phyloP scores from a whole-genome alignment of 1,140 invertebrate genomes.

The Sarcophaga bullata region DNA sequence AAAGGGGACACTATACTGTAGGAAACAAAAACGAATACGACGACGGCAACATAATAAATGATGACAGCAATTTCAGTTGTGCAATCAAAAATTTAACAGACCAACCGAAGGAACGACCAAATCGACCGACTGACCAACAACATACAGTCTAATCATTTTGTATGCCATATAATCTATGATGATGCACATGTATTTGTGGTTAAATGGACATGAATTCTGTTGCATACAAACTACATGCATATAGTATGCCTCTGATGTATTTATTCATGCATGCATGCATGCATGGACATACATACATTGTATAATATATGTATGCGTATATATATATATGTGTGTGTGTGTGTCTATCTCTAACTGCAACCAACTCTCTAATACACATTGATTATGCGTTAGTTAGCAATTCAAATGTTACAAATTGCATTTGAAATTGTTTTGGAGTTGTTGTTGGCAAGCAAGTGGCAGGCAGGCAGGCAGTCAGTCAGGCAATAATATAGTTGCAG shows the following conservation, averaged over 20 bases:
- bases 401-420: constrained; percentile 40
- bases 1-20: background rate
- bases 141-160: constrained; percentile 19
- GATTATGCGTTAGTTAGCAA: constrained; percentile 38
- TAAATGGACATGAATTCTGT: background rate
- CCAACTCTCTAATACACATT: constrained; percentile 37
- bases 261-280: background rate
- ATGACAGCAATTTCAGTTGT: background rate
- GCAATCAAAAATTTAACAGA: background rate
- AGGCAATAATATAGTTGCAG: background rate
- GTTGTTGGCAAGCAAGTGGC: background rate
- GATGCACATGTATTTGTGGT: background rate
- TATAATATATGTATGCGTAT: background rate
- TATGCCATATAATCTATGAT: background rate
- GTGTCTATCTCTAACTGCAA: constrained; percentile 19
- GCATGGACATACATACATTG: too few relatives aligned
- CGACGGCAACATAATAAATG: constrained; percentile 4
- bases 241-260: background rate
- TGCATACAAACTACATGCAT: constrained; percentile 19
- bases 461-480: background rate
- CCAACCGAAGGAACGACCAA: background rate
- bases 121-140: background rate
- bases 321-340: background rate
- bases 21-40: too few relatives aligned
- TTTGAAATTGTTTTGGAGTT: constrained; percentile 19